Evolutionary conservation across 2,113 vertebrate genomes (phyloP).

Genomic region (Smithornis capensis): DNA sequence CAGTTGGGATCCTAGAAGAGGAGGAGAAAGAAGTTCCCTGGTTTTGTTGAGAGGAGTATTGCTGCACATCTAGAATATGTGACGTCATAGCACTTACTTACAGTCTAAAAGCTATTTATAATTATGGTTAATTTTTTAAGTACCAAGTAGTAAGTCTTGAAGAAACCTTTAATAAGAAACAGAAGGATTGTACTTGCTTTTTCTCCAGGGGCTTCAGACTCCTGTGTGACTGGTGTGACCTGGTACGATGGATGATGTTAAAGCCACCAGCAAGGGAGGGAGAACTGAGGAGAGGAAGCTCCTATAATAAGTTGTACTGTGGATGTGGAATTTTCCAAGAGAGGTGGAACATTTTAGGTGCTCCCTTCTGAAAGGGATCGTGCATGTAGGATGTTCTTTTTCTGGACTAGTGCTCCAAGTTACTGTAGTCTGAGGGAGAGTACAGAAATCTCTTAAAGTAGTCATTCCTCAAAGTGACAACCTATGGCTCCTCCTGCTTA

Average conservation of each 20-base stretch:
- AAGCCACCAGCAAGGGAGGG: not conserved
- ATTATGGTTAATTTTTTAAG: not conserved
- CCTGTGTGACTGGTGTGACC: not conserved
- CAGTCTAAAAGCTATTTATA: not conserved
- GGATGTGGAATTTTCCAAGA: not conserved
- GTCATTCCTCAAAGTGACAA: not conserved
- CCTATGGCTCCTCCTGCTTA: not conserved
- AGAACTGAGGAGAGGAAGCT: not conserved
- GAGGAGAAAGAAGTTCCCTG: not conserved
- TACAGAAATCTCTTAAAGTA: not conserved
- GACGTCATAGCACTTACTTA: not conserved
- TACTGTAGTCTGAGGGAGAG: not conserved
- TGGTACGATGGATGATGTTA: not conserved
- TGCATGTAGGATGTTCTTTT: not conserved
- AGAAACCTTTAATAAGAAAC: not conserved
- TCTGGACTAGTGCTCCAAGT: not conserved
- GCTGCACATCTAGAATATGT: not conserved
- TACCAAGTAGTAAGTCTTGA: not conserved
- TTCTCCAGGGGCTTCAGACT: not conserved
- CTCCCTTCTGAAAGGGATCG: not conserved
- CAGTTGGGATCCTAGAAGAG: rapidly evolving
- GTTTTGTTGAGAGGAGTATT: not conserved
- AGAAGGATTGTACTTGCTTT: not conserved
- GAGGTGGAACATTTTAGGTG: not conserved
- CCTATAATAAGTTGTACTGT: not conserved